Percentiles rank a stretch among this genome's conserved stretches.
Evolutionary conservation across 2,113 vertebrate species (phyloP).

Genomic region (Cheilinus undulatus): DNA sequence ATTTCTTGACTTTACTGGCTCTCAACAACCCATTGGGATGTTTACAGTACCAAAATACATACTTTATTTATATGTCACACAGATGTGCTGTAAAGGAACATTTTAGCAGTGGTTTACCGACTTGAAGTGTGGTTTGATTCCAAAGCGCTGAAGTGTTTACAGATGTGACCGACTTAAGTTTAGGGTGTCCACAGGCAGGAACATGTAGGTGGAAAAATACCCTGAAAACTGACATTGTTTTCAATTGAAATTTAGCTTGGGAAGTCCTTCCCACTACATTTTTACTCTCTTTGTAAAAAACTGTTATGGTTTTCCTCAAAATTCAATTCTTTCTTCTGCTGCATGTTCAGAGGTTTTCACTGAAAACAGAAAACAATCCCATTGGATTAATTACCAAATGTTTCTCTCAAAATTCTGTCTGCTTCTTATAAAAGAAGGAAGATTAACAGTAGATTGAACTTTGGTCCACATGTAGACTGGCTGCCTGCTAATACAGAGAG

Average conservation of each 20-base stretch:
- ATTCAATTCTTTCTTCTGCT: slow-evolving; percentile 44
- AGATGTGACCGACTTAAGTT: slow-evolving; percentile 40
- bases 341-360: slow-evolving; percentile 53
- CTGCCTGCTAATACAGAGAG: slow-evolving; percentile 32
- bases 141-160: slow-evolving; percentile 45
- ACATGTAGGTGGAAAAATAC: slow-evolving; percentile 29
- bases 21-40: slow-evolving; percentile 2
- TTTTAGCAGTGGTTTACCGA: slow-evolving; percentile 45
- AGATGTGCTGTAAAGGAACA: slow-evolving; percentile 36
- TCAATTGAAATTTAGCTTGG: slow-evolving; percentile 30
- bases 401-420: slow-evolving; percentile 34
- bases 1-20: slow-evolving; percentile 1
- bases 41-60: slow-evolving; percentile 35
- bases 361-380: slow-evolving; percentile 65
- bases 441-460: slow-evolving; percentile 69
- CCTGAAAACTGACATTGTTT: slow-evolving; percentile 9
- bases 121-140: slow-evolving; percentile 21
- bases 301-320: slow-evolving; percentile 28
- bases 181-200: slow-evolving; percentile 19
- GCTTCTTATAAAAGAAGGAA: slow-evolving; percentile 46
- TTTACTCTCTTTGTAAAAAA: background rate
- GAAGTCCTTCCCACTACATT: slow-evolving; percentile 25
- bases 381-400: slow-evolving; percentile 69
- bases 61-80: slow-evolving; percentile 35
- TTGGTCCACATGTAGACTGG: slow-evolving; percentile 37